A percentile compares a stretch with the other conserved stretches of the same genome.
Evolutionary conservation across 2,888 invertebrate species (phyloP).

Genomic region (Caprella mutica): DNA sequence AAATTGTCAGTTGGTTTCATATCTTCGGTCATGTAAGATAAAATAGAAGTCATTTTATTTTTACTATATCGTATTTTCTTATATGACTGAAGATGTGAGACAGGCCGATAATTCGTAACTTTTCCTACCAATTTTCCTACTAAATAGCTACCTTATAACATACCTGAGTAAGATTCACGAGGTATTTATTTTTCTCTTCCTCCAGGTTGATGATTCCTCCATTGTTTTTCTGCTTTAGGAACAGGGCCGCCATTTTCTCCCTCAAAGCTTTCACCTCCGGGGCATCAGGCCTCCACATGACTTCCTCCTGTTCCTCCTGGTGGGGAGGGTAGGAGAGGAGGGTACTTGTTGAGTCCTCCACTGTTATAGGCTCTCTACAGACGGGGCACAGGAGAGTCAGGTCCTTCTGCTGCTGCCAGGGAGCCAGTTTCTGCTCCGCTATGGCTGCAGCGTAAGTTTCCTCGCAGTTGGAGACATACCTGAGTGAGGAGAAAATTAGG

Average conservation of each 20-base stretch:
- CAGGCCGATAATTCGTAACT: too few species aligned
- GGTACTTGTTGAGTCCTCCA: slow-evolving; percentile 45
- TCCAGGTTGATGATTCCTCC: slow-evolving; percentile 34
- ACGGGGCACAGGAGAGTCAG: slow-evolving; percentile 68
- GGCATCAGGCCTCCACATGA: slow-evolving; percentile 19
- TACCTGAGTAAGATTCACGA: slow-evolving; percentile 24
- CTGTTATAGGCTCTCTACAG: slow-evolving; percentile 61
- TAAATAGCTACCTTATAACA: too few species aligned
- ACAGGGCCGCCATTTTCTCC: slow-evolving; percentile 27
- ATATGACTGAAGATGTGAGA: too few species aligned
- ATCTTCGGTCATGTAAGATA: too few species aligned
- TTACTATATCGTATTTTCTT: too few species aligned
- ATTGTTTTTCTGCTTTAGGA: slow-evolving; percentile 29
- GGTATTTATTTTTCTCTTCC: slow-evolving; percentile 33
- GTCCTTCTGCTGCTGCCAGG: slow-evolving; percentile 29
- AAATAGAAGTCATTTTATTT: too few species aligned
- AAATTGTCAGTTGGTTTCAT: too few species aligned
- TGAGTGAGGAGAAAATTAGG: background rate
- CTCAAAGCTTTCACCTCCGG: slow-evolving; percentile 25
- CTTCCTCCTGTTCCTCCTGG: slow-evolving; percentile 51
- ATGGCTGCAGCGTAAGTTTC: slow-evolving; percentile 57
- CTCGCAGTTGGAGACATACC: slow-evolving; percentile 62
- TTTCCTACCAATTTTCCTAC: too few species aligned
- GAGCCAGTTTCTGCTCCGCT: slow-evolving; percentile 60
- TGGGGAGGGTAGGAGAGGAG: slow-evolving; percentile 55